Evolutionary conservation across 2,888 invertebrate species (phyloP).

Genomic region (Sinelater perroti): DNA sequence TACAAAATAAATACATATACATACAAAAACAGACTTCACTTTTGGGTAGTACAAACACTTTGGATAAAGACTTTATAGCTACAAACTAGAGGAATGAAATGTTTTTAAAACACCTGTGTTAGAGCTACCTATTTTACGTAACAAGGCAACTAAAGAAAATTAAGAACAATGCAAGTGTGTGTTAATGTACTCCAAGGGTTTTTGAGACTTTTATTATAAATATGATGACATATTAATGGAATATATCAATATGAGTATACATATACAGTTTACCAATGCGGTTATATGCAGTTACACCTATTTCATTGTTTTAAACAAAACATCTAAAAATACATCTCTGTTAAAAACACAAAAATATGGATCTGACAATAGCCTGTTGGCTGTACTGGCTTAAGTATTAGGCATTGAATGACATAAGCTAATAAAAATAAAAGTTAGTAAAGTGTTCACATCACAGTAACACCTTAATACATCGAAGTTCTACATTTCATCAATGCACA

Average conservation of each 20-base stretch:
- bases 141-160: slow-evolving; percentile 11
- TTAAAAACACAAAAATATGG: not conserved
- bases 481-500: not conserved
- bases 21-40: slow-evolving; percentile 8
- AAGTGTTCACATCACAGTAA: slow-evolving; percentile 26
- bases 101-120: slow-evolving; percentile 26
- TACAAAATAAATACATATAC: slow-evolving; percentile 30
- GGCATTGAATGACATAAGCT: slow-evolving; percentile 5
- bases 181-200: not conserved
- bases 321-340: not conserved
- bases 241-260: not conserved
- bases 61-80: not conserved
- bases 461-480: slow-evolving; percentile 8
- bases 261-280: not conserved
- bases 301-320: not conserved
- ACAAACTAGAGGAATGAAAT: slow-evolving; percentile 16
- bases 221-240: not conserved
- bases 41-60: slow-evolving; percentile 10
- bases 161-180: not conserved
- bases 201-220: not conserved
- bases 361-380: not conserved
- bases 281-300: not conserved
- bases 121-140: slow-evolving; percentile 12
- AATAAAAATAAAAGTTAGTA: slow-evolving; percentile 19
- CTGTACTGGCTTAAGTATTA: slow-evolving; percentile 9